A percentile compares a stretch with the other conserved stretches of the same genome.
Conservation (phyloP, 1,140 invertebrate species). For the Scaptomyza pallida region DNA sequence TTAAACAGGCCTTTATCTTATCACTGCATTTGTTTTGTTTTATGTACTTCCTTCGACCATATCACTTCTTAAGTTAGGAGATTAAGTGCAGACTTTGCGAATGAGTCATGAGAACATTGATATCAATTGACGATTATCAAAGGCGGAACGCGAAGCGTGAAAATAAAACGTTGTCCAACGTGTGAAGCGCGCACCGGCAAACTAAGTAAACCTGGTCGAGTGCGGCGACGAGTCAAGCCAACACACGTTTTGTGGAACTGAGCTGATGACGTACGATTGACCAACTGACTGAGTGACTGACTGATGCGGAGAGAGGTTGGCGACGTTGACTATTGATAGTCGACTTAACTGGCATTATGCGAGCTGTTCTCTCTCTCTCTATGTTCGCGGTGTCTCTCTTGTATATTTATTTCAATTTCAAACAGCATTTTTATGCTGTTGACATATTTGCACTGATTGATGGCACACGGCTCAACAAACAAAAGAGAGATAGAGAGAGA, state of each 20-base stretch:
- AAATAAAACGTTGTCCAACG: constrained; percentile 48
- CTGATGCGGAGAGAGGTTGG: constrained; percentile 53
- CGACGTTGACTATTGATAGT: constrained; percentile 42
- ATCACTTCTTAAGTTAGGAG: constrained; percentile 22
- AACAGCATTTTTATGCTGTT: constrained; percentile 46
- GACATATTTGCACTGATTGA: constrained; percentile 64
- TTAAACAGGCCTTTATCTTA: constrained; percentile 15
- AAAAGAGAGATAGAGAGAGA: not conserved
- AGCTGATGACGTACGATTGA: constrained; percentile 59
- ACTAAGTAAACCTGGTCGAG: constrained; percentile 52
- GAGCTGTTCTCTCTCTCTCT: constrained; percentile 38
- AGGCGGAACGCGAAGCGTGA: constrained; percentile 44
- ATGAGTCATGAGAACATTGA: constrained; percentile 23
- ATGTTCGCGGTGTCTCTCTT: no score
- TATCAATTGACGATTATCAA: constrained; percentile 43
- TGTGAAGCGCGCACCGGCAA: constrained; percentile 71
- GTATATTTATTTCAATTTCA: constrained; percentile 27
- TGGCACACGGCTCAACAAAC: constrained; percentile 21
- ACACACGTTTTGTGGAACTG: constrained; percentile 43
- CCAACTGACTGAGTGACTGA: constrained; percentile 47
- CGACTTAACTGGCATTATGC: constrained; percentile 75
- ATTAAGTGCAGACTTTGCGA: constrained; percentile 16
- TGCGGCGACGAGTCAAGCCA: constrained; percentile 21
- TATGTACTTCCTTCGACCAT: constrained; percentile 6
- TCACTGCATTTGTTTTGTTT: constrained; percentile 8